phyloP scores from a whole-genome alignment of 92 coral and sea anemone genomes.

The Epizoanthus illoricatus region DNA sequence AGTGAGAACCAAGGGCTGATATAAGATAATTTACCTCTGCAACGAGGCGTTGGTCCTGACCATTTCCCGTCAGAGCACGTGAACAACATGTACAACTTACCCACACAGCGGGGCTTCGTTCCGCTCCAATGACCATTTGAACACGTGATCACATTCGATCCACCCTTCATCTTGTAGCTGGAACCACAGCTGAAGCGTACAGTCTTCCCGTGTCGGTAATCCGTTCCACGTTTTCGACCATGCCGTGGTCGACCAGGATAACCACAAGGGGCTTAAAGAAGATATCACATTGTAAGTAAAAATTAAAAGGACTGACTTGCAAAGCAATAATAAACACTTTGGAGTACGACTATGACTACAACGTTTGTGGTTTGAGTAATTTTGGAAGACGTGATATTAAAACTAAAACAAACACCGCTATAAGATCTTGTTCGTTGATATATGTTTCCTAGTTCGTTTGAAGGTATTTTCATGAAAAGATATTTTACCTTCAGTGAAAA shows the following conservation, averaged over 20 bases:
- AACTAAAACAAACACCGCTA: too few species aligned
- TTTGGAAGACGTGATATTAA: too few species aligned
- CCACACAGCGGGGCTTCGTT: slow-evolving; percentile 25
- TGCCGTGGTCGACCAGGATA: slow-evolving; percentile 7
- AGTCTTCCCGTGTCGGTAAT: slow-evolving; percentile 24
- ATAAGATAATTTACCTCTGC: slow-evolving; percentile 35
- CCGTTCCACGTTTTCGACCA: slow-evolving; percentile 4
- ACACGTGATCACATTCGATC: not conserved
- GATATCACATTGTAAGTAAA: not conserved
- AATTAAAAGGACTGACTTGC: not conserved
- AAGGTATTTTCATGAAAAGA: too few species aligned
- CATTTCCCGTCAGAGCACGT: slow-evolving; percentile 56
- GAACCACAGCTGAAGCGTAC: slow-evolving; percentile 2
- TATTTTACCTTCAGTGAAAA: too few species aligned
- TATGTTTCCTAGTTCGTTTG: too few species aligned
- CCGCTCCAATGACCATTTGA: slow-evolving; percentile 9
- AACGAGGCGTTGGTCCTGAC: slow-evolving; percentile 37
- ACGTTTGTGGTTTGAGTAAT: too few species aligned
- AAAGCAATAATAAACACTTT: not conserved
- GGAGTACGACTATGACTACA: not conserved
- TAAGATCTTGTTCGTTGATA: too few species aligned
- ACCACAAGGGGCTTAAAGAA: slow-evolving; percentile 10
- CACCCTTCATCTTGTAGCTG: slow-evolving; percentile 13
- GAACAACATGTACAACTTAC: not conserved
- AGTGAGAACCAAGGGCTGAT: too few species aligned